Base-by-base conservation (phyloP, 37 sponge, comb jelly and placozoan species). In the Theonella swinhoei region DNA sequence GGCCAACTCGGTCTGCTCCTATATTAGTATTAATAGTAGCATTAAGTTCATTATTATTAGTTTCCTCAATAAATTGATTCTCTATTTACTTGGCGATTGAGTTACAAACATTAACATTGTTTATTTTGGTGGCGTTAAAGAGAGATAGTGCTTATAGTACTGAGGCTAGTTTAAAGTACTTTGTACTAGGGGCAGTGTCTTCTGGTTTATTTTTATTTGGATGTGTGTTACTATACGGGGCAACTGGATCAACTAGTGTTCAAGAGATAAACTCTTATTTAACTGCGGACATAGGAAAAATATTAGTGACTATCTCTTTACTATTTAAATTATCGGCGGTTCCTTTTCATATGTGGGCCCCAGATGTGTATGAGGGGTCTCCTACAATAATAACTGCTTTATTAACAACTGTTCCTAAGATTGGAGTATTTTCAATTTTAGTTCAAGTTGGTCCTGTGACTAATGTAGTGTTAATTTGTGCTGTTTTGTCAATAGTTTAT, bases 271-370 rank as follows among this genome's bases (percentile, higher is more conserved):
- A 70, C 40, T 75, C 80, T 24, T 26, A 42, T 31, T 67, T 80
- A 54, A 60, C 62, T 24, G 41, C 69, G 3, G 78, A 77, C 62
- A 35, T 81, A 42, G 85, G 85, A 8, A 74, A 83, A 74, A 59
- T 85, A 58, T 90, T 85, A 37, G 84, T 85, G 36, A 90, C 90
- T 31, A 75, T 90, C 70, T 80, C 90, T 62, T 80, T 85, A 68
- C 77, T 91, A 34, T 91, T 91, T 78, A 87, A 87, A 68, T 79
- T 87, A 74, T 82, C 87, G 37, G 84, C 68, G 9, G 88, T 79
- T 7, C 91, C 91, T 28, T 91, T 91, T 82, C 91, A 91, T 87
- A 91, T 87, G 88, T 91, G 91, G 42, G 84, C 84, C 32, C 91
- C 91, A 59, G 91, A 91, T 91, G 88, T 91, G 3, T 91, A 87